Base-by-base conservation (phyloP, 2,113 vertebrate species). In the Colistium nudipinnis region DNA sequence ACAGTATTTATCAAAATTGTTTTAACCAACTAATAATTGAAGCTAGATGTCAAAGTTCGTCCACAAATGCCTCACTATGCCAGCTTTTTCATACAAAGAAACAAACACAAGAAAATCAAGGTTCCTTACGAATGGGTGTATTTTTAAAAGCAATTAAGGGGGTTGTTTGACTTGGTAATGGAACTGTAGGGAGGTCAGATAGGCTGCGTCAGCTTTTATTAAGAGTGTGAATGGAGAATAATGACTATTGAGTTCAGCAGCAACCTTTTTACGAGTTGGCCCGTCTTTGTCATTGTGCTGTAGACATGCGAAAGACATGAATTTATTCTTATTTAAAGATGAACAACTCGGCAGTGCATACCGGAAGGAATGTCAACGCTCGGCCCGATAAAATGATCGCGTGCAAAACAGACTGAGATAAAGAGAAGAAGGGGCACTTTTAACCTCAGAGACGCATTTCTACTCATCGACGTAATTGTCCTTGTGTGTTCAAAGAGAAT, bases 401-500 rank as follows among this genome's bases (percentile, higher is more conserved):
- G 47, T 71, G 70, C 54, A 36, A 60, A 43, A 70, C 38, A 67
- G 24, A 48, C 7, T 43, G 36, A 79, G 53, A 80, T 49, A 76
- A 78, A 59, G 51, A 62, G 48, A 78, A 38, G 70, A 77, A 27
- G n/a, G 44, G 63, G 8, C 65, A 71, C 64, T 83, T 79, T 78
- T 61, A 70, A 82, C 56, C 74, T 74, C 30, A 45, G 74, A 64
- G 63, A 73, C 75, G 10, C 73, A 54, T 69, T 75, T 51, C 55
- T 76, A 70, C 76, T 83, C 41, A 54, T 30, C 78, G 69, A 88
- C 74, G 63, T 89, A 87, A 90, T 90, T 81, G 80, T 63, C 77
- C 69, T 70, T 80, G 78, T 81, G 74, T 83, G 44, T 81, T 88
- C 73, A 77, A 82, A 88, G 80, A 76, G 75, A 81, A 65, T 77